Evolutionary conservation across 2,888 invertebrate species (phyloP), one percentile per base, ranked within the genome.

Genomic region (Drosophila buzzatii): DNA sequence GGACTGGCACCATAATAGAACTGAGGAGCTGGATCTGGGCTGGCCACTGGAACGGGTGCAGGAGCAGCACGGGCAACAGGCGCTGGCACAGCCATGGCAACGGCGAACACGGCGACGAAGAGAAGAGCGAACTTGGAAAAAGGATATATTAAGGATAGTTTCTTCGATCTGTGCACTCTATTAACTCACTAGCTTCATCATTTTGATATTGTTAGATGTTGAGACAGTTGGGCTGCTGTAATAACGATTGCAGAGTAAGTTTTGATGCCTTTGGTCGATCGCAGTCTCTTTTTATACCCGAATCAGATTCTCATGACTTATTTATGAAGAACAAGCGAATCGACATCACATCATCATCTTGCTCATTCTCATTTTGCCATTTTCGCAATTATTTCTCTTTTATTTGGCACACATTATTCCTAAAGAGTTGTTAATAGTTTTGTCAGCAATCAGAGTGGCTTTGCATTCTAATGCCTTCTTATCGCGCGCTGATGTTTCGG

Each of bases 151-250:
- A 23, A 9, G 16, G 2, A 16, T n/a, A 23, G 39, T 37, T 37
- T n/a, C 27, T n/a, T 1, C 27, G 8, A 41, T n/a, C 23, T 53
- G 0, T 7, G 7, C 0, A 6, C 3, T 27, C n/a, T 35, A 20
- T 23, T 4, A 20, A 86, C 91, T 86, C 78, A 91, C 91, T 55
- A 91, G 82, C 86, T 91, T 91, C 79, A 91, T 90, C 92, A 92
- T 92, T 80, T 91, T 91, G 85, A 49, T 66, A 73, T 42, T 62
- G 56, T 64, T 52, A 42, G 52, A 8, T 58, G 37, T 0, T 47
- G 49, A 73, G 68, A 42, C 59, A 59, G 51, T 45, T 75, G 71
- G 58, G 71, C 56, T 79, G 83, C 78, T 76, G 68, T 68, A 76
- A 60, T 63, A 57, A 71, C 76, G 76, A 64, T 79, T 79, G 81